These are phyloP conservation scores for Aplysia californica DNA, from an alignment of 1,140 invertebrate species.

Conservation along the genomic window DNA sequence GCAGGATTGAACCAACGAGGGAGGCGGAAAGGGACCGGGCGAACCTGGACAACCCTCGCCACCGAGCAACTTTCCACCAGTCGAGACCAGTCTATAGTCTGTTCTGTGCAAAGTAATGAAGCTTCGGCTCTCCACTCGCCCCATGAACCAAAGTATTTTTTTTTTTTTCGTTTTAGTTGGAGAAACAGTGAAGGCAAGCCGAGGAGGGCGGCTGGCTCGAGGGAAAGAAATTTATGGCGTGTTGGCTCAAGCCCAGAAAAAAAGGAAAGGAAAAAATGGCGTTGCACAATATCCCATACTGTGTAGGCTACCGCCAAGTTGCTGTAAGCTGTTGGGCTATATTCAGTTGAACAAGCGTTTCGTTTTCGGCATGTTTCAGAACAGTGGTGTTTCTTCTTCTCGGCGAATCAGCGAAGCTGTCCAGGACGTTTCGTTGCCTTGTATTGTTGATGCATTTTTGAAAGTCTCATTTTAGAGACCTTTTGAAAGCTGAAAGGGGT, in stretches of 20 bases:
- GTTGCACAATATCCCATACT: background rate
- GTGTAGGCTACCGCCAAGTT: too few species aligned
- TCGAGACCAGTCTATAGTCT: constrained; percentile 23
- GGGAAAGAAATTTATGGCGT: background rate
- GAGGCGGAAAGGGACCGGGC: background rate
- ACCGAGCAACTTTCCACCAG: background rate
- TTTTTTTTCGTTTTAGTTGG: background rate
- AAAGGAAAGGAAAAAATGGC: background rate
- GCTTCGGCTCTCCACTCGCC: too few species aligned
- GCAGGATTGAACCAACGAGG: background rate
- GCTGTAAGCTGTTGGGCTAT: too few species aligned
- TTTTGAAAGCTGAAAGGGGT: too few species aligned
- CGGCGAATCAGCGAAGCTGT: too few species aligned
- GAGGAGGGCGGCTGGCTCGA: background rate
- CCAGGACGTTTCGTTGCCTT: too few species aligned
- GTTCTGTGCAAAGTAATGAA: background rate
- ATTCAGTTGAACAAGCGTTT: too few species aligned
- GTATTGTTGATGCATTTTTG: too few species aligned
- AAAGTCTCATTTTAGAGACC: too few species aligned
- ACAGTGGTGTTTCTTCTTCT: too few species aligned
- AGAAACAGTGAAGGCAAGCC: background rate
- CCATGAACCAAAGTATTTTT: too few species aligned
- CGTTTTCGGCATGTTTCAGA: too few species aligned
- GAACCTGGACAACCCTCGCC: background rate
- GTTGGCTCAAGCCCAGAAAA: background rate